Evolutionary conservation across 35 echinoderm and acorn worm species (phyloP).

Genomic region (Ophioderma brevispina): DNA sequence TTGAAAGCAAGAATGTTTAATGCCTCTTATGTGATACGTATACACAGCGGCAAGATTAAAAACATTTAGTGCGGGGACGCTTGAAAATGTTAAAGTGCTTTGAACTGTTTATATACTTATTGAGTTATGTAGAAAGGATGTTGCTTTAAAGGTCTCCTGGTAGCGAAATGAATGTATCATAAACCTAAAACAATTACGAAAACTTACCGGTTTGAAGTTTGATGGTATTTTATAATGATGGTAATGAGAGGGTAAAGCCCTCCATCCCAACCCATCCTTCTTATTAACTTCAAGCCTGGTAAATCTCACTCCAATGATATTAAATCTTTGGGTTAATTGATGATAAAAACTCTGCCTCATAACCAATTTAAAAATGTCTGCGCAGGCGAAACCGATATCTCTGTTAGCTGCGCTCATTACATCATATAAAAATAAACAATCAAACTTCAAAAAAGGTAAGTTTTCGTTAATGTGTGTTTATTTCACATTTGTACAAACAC

Average conservation of each 20-base stretch:
- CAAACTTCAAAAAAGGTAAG: conserved; percentile 21
- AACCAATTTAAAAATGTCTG: not conserved
- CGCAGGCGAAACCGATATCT: not conserved
- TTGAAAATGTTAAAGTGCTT: too few species aligned
- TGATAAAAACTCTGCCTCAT: not conserved
- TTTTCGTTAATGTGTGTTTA: conserved; percentile 8
- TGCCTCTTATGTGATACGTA: too few species aligned
- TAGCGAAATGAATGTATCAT: not conserved
- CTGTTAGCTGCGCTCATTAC: not conserved
- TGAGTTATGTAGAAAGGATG: too few species aligned
- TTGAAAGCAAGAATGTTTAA: too few species aligned
- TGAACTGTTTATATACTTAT: too few species aligned
- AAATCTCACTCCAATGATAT: too few species aligned
- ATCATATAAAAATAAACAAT: not conserved
- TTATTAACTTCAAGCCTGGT: not conserved
- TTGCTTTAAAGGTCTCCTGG: too few species aligned
- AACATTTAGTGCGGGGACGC: too few species aligned
- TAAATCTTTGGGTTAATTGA: not conserved
- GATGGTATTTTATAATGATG: conserved; percentile 16
- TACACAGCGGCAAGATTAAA: too few species aligned
- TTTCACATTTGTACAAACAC: too few species aligned
- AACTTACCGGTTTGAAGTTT: conserved; percentile 26
- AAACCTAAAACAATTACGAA: not conserved
- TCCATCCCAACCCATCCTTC: not conserved
- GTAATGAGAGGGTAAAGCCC: conserved; percentile 3